phyloP scores from a whole-genome alignment of 2,113 vertebrate species.

The Ciconia stormi region DNA sequence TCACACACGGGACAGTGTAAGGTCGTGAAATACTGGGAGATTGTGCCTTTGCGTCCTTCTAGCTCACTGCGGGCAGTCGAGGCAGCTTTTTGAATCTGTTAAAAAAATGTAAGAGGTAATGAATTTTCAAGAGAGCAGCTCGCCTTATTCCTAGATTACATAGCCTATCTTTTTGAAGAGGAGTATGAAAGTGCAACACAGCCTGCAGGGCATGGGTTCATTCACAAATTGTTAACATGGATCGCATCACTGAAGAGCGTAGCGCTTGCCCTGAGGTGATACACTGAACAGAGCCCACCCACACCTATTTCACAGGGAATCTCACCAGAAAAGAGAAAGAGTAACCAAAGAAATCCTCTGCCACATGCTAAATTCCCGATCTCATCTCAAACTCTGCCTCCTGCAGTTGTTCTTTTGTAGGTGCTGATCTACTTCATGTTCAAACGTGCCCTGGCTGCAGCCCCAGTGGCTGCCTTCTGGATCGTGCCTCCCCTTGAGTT shows the following conservation, averaged over 20 bases:
- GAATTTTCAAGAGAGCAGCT: background rate
- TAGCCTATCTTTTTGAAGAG: background rate
- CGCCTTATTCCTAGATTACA: background rate
- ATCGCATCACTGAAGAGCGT: accelerated
- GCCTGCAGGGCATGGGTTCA: background rate
- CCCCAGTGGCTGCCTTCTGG: background rate
- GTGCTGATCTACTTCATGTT: background rate
- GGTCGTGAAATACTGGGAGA: constrained; percentile 97
- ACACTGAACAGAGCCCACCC: background rate
- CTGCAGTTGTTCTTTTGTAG: background rate
- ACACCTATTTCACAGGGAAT: background rate
- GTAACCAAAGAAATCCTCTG: background rate
- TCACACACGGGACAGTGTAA: constrained; percentile 96
- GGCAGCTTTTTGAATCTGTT: constrained; percentile 88
- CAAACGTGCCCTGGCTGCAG: background rate
- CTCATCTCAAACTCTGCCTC: background rate
- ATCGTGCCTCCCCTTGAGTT: background rate
- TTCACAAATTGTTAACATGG: background rate
- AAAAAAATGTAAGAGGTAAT: background rate
- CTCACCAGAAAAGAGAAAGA: background rate
- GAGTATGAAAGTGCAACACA: background rate
- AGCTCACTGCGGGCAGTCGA: constrained; percentile 74
- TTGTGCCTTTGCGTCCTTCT: constrained; percentile 88
- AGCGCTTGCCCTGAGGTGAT: background rate
- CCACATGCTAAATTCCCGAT: background rate